phyloP scores from a whole-genome alignment of 2,113 vertebrate genomes.

The Psettodes erumei region DNA sequence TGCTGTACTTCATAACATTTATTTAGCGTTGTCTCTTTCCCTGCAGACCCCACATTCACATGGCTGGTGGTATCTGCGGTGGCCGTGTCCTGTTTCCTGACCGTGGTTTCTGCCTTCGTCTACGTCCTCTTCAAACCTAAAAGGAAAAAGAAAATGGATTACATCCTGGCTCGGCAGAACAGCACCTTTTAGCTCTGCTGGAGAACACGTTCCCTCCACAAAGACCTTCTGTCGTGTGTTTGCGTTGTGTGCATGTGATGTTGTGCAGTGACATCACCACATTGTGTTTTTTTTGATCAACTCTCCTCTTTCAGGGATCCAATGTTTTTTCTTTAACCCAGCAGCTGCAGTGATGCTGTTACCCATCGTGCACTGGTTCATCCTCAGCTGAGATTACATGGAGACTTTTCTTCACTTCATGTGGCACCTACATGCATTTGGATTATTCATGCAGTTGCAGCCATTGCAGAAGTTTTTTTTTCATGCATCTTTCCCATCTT shows the following conservation, averaged over 20 bases:
- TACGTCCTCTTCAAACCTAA: slow-evolving; percentile 62
- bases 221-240: not conserved
- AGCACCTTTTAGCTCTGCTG: slow-evolving; percentile 53
- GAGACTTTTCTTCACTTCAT: not conserved
- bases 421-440: not conserved
- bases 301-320: not conserved
- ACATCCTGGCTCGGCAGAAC: slow-evolving; percentile 66
- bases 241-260: not conserved
- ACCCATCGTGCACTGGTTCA: not conserved
- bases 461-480: not conserved
- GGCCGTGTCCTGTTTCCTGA: slow-evolving; percentile 55
- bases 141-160: slow-evolving; percentile 60
- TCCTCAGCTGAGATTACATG: not conserved
- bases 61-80: slow-evolving; percentile 45
- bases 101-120: slow-evolving; percentile 56
- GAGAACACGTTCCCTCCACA: not conserved
- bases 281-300: not conserved
- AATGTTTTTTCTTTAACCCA: not conserved
- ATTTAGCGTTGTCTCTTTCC: not conserved
- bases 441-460: not conserved
- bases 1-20: too few relatives aligned
- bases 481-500: not conserved
- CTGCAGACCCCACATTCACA: slow-evolving; percentile 60
- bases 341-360: not conserved
- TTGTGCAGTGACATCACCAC: not conserved